These are phyloP conservation scores for Exocentrus adspersus DNA, from an alignment of 2,888 invertebrate genomes.

Conservation along the genomic window DNA sequence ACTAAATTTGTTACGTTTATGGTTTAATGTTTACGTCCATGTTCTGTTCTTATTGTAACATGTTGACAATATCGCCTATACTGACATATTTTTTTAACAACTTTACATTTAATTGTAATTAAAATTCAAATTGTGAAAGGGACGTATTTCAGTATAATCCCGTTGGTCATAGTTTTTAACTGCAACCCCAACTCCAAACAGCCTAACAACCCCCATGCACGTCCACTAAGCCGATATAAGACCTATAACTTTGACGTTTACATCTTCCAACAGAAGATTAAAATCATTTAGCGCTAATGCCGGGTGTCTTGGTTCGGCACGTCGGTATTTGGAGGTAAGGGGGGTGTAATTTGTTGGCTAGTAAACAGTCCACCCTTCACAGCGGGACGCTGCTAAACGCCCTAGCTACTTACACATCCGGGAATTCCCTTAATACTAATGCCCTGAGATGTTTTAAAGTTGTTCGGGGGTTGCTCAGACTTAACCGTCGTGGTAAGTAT, in stretches of 20 bases:
- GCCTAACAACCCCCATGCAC: background rate
- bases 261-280: constrained; percentile 44
- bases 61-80: too few species aligned
- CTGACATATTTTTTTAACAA: too few species aligned
- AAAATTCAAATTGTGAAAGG: too few species aligned
- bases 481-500: constrained; percentile 21
- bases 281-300: constrained; percentile 31
- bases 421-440: constrained; percentile 46
- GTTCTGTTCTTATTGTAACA: too few species aligned
- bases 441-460: constrained; percentile 28
- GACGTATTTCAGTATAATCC: too few species aligned
- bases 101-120: too few species aligned
- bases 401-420: constrained; percentile 38
- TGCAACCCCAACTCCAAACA: background rate
- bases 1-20: too few species aligned
- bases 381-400: constrained; percentile 52
- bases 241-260: constrained; percentile 38
- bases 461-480: constrained; percentile 14
- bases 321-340: constrained; percentile 50
- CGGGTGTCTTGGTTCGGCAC: constrained; percentile 40
- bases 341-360: constrained; percentile 53
- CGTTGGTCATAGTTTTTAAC: background rate
- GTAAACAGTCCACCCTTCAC: constrained; percentile 60
- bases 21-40: too few species aligned
- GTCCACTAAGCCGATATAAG: constrained; percentile 3